Base-by-base conservation (phyloP, 53 echinoderm and acorn worm species). In the Mesocentrotus franciscanus region DNA sequence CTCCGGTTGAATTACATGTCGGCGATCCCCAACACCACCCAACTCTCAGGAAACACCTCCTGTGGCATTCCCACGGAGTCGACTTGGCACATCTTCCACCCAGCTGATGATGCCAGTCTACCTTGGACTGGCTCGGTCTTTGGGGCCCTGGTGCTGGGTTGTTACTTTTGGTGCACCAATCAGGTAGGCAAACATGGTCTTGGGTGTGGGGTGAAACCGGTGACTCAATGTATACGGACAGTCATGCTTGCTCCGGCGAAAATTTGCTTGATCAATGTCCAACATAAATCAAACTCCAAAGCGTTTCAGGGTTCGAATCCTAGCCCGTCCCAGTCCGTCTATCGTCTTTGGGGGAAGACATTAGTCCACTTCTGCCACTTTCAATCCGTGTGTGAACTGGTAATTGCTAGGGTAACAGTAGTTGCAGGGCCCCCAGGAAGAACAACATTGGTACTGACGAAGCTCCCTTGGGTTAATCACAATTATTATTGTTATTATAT, bases 111-210 rank as follows among this genome's bases (percentile, higher is more conserved):
- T 39, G 39, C 89, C 42, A 61, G 79, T 24, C 91, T 96, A 11
- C 97, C 97, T 4, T 97, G 97, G 97, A 95, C 97, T 7, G 97
- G 97, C 6, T 96, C 96, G 14, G 89, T 96, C 60, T 96, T 96
- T 66, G 96, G 96, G 15, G 95, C 95, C 90, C 49, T 95, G 18
- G 61, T 96, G 24, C 90, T 96, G 26, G 95, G 95, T 5, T 93
- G 89, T 79, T 96, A 93, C 78, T 95, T 92, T 70, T 96, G 95
- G 95, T 96, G 96, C 81, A 96, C 95, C 26, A 96, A 96, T 79
- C 96, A 96, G 96, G 96, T 96, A 34, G 71, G 27, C 18, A 35
- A 36, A 71, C 13, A 11, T 66, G 76, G 78, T 30, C 29, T 78
- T 2, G 49, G 6, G 6, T 24, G 4, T 71, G 71, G n/a, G 8